Percentiles rank a stretch among this genome's conserved stretches.
phyloP scores from a whole-genome alignment of 2,113 vertebrate genomes.

The Oxygymnocypris stewartii region DNA sequence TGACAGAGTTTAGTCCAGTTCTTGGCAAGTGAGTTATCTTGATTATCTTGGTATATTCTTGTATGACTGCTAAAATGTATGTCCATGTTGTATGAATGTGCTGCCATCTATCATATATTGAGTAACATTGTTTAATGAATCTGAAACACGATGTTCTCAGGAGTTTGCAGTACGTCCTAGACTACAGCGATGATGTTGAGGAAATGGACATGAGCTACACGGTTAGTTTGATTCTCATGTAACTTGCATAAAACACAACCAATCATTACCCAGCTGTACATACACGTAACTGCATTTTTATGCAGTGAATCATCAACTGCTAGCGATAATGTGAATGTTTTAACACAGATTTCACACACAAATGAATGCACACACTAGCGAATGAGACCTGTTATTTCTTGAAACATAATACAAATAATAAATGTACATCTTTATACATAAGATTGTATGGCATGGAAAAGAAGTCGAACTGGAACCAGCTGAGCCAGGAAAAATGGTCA shows the following conservation, averaged over 20 bases:
- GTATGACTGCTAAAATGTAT: neutral
- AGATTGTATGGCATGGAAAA: conserved; percentile 68
- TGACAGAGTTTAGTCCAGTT: conserved; percentile 61
- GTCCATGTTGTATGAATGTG: neutral
- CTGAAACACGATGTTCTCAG: conserved; percentile 17
- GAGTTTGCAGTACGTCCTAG: conserved; percentile 40
- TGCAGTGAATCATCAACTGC: neutral
- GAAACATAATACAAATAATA: neutral
- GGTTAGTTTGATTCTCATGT: conserved; percentile 31
- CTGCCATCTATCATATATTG: neutral
- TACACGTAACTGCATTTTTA: neutral
- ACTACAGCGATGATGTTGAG: conserved; percentile 42
- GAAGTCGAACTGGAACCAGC: conserved; percentile 66
- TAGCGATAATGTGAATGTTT: neutral
- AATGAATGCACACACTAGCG: neutral
- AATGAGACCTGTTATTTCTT: neutral
- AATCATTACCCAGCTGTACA: neutral
- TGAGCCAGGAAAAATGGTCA: conserved; percentile 66
- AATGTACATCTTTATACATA: conserved; percentile 54
- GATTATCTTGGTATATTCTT: neutral
- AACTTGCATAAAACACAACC: neutral
- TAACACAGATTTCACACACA: neutral
- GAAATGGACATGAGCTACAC: conserved; percentile 11
- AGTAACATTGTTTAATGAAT: neutral
- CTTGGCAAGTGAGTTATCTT: conserved; percentile 17